These are phyloP conservation scores for Sarcophaga caerulescens DNA, from an alignment of 2,888 invertebrate genomes.

Conservation along the genomic window DNA sequence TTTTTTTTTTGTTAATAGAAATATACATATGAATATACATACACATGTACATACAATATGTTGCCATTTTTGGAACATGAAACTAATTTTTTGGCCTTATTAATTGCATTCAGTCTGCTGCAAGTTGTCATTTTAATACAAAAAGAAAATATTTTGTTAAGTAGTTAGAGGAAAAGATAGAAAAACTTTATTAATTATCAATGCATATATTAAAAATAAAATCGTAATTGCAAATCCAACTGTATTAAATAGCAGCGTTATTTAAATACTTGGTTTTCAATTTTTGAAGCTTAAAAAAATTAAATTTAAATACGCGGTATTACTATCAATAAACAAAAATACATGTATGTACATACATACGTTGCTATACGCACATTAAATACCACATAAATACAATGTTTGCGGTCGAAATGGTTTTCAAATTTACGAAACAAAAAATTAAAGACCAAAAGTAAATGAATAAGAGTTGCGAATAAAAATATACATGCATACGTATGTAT, in stretches of 20 bases:
- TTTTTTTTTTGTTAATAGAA: too few relatives aligned
- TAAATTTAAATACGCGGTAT: slow-evolving; percentile 41
- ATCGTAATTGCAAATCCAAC: slow-evolving; percentile 14
- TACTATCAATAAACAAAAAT: slow-evolving; percentile 53
- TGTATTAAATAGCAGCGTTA: slow-evolving; percentile 29
- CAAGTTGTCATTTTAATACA: not conserved
- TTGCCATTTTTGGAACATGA: not conserved
- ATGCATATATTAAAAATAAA: slow-evolving; percentile 50
- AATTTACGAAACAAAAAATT: slow-evolving; percentile 6
- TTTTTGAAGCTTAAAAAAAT: slow-evolving; percentile 44
- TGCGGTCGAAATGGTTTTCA: slow-evolving; percentile 46
- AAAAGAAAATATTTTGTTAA: not conserved
- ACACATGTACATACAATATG: too few relatives aligned
- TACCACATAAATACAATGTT: slow-evolving; percentile 61
- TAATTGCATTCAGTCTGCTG: slow-evolving; percentile 1
- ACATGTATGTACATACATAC: not conserved
- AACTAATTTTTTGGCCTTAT: not conserved
- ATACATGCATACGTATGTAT: not conserved
- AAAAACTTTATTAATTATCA: slow-evolving; percentile 25
- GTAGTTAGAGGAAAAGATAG: not conserved
- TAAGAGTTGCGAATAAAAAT: not conserved
- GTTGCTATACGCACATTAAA: slow-evolving; percentile 23
- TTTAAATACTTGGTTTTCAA: slow-evolving; percentile 42
- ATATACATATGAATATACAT: too few relatives aligned
- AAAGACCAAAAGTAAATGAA: not conserved